These are phyloP conservation scores for Megalopta genalis DNA, from an alignment of 1,140 invertebrate species.

Conservation along the genomic window DNA sequence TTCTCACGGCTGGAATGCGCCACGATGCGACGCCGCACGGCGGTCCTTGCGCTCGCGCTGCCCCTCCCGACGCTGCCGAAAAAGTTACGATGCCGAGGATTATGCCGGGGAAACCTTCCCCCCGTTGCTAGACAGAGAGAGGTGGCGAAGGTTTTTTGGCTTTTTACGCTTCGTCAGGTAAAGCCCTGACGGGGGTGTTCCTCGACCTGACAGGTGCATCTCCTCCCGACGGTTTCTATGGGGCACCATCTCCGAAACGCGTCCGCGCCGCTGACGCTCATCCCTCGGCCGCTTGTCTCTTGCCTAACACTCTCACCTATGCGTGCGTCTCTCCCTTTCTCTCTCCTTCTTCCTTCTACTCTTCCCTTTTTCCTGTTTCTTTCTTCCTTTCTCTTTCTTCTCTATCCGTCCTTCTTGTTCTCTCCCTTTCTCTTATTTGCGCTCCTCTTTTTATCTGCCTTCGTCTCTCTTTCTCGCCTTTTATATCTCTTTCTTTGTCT, in stretches of 20 bases:
- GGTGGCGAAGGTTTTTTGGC: conserved; percentile 54
- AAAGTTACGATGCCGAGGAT: conserved; percentile 46
- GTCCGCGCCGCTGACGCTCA: not conserved
- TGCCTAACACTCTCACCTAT: too few species aligned
- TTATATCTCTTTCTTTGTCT: too few species aligned
- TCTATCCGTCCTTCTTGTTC: too few species aligned
- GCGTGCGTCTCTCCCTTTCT: too few species aligned
- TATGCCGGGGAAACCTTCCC: conserved; percentile 32
- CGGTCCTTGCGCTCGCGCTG: not conserved
- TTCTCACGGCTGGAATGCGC: conserved; percentile 43
- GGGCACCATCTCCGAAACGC: conserved; percentile 32
- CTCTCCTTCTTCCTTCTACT: too few species aligned
- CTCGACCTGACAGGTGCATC: conserved; percentile 61
- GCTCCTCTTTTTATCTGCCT: too few species aligned
- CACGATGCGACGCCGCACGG: too few species aligned
- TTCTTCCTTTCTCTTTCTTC: too few species aligned
- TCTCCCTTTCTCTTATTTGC: too few species aligned
- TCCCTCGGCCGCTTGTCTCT: too few species aligned
- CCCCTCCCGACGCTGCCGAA: conserved; percentile 17
- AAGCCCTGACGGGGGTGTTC: conserved; percentile 57
- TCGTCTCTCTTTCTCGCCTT: too few species aligned
- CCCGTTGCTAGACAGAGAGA: not conserved
- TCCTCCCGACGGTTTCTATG: conserved; percentile 49
- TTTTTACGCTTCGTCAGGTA: conserved; percentile 62
- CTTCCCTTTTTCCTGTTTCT: too few species aligned